A percentile compares a stretch with the other conserved stretches of the same genome.
These are phyloP conservation scores for Palythoa grandis DNA, from an alignment of 92 coral and sea anemone species.

Conservation along the genomic window DNA sequence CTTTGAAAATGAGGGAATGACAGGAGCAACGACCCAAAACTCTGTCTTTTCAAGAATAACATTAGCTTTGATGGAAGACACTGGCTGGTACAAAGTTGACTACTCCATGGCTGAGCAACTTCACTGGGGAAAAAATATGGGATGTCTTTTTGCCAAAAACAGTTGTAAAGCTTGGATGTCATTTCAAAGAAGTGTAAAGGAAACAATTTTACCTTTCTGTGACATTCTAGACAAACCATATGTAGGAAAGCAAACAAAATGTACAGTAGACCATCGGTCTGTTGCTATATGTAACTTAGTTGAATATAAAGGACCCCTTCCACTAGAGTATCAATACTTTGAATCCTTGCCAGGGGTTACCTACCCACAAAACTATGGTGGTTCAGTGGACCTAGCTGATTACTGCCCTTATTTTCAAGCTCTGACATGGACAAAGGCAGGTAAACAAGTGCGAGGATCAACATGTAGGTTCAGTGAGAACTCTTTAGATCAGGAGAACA, in stretches of 20 bases:
- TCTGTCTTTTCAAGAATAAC: slow-evolving; percentile 91
- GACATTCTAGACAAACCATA: slow-evolving; percentile 29
- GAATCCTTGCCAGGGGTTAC: slow-evolving; percentile 61
- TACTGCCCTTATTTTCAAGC: slow-evolving; percentile 88
- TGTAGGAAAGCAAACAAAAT: slow-evolving; percentile 60
- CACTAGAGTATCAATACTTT: slow-evolving; percentile 86
- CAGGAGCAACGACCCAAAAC: slow-evolving; percentile 90
- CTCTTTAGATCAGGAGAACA: slow-evolving; percentile 49
- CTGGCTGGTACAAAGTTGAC: slow-evolving; percentile 92
- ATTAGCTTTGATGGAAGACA: slow-evolving; percentile 94
- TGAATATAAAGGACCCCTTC: slow-evolving; percentile 58
- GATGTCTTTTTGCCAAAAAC: slow-evolving; percentile 88
- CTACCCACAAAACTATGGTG: slow-evolving; percentile 76
- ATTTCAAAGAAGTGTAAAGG: slow-evolving; percentile 48
- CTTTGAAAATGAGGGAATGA: slow-evolving; percentile 98
- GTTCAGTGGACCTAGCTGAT: slow-evolving; percentile 84
- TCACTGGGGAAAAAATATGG: slow-evolving; percentile 88
- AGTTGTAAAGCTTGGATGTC: slow-evolving; percentile 98
- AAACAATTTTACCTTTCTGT: slow-evolving; percentile 79
- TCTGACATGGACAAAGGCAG: slow-evolving; percentile 80
- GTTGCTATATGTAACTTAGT: slow-evolving; percentile 88
- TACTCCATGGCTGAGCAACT: slow-evolving; percentile 88
- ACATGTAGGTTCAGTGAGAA: slow-evolving; percentile 67
- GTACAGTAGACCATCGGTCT: slow-evolving; percentile 73
- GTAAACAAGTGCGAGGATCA: slow-evolving; percentile 71